A percentile compares a stretch with the other conserved stretches of the same genome.
Conservation (phyloP, 2,888 invertebrate species). For the Epistrophe grossulariae region DNA sequence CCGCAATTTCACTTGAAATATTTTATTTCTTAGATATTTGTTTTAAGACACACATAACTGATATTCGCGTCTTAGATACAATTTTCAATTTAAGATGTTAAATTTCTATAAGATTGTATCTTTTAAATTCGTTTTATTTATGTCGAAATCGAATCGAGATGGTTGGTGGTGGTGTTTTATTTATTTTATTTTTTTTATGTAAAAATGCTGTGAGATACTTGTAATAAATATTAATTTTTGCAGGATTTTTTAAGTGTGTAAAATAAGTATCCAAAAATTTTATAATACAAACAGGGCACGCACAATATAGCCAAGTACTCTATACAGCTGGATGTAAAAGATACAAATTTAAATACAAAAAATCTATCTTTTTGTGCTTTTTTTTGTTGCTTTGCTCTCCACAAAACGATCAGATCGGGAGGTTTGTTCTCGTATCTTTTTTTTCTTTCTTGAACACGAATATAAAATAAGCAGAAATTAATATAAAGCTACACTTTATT, state of each 20-base stretch:
- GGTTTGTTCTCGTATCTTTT: slow-evolving; percentile 34
- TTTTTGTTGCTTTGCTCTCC: slow-evolving; percentile 11
- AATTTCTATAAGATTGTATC: slow-evolving; percentile 54
- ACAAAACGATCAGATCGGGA: slow-evolving; percentile 65
- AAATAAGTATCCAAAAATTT: slow-evolving; percentile 64
- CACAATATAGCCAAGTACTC: slow-evolving; percentile 56
- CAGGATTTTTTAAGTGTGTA: slow-evolving; percentile 51
- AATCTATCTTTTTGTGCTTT: slow-evolving; percentile 29
- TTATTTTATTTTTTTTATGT: slow-evolving; percentile 5
- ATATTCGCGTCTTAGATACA: slow-evolving; percentile 73
- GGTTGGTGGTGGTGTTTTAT: slow-evolving; percentile 32
- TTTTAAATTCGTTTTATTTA: slow-evolving; percentile 49
- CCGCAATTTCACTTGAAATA: slow-evolving; percentile 68
- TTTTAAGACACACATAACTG: slow-evolving; percentile 51
- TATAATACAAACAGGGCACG: slow-evolving; percentile 40
- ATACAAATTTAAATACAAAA: slow-evolving; percentile 39
- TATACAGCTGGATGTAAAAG: slow-evolving; percentile 48
- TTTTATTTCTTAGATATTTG: slow-evolving; percentile 30
- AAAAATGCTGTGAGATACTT: slow-evolving; percentile 33
- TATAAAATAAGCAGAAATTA: not conserved
- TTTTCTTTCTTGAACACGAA: slow-evolving; percentile 40
- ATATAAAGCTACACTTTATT: slow-evolving; percentile 27
- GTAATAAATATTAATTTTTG: slow-evolving; percentile 12
- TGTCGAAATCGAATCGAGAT: slow-evolving; percentile 74
- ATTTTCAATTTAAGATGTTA: slow-evolving; percentile 59